Evolutionary conservation across 2,797 vertebrate species (phyloP).

Genomic region (Galaxias olidus): DNA sequence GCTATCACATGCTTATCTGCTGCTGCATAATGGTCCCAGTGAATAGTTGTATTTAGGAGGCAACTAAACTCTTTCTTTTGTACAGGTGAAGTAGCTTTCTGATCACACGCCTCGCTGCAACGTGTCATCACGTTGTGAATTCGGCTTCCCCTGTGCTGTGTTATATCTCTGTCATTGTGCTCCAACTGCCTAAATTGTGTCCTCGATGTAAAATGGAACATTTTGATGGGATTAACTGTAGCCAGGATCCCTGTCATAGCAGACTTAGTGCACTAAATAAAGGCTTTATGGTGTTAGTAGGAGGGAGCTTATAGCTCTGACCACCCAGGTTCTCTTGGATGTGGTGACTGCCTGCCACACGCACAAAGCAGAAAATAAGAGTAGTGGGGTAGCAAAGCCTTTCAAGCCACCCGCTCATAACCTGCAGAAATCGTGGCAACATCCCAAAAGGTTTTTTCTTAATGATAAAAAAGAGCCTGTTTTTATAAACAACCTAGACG

Average conservation of each 20-base stretch:
- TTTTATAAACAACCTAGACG: not conserved
- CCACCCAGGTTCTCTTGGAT: constrained; percentile 47
- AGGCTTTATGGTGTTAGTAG: constrained; percentile 44
- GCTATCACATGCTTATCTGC: constrained; percentile 27
- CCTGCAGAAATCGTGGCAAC: not conserved
- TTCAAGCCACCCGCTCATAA: constrained; percentile 7
- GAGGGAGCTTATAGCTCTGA: constrained; percentile 37
- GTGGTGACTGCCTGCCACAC: constrained; percentile 9
- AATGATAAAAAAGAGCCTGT: too few relatives aligned
- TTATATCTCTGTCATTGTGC: constrained; percentile 27
- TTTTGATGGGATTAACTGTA: constrained; percentile 52
- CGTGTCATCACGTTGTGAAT: constrained; percentile 23
- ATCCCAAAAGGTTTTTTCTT: too few relatives aligned
- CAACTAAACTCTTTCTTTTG: constrained; percentile 37
- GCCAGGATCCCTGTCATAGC: constrained; percentile 42
- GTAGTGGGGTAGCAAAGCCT: constrained; percentile 1
- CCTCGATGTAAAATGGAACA: constrained; percentile 21
- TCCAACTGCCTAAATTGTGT: constrained; percentile 32
- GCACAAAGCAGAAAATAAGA: constrained; percentile 2
- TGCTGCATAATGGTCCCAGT: not conserved
- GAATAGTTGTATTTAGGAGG: constrained; percentile 30
- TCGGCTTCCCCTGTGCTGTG: constrained; percentile 24
- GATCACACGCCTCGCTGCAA: constrained; percentile 12
- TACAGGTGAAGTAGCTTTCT: constrained; percentile 27
- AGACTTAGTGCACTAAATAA: constrained; percentile 49